These are phyloP conservation scores for Drosophila silvestris DNA, from an alignment of 2,888 invertebrate species.

Conservation along the genomic window DNA sequence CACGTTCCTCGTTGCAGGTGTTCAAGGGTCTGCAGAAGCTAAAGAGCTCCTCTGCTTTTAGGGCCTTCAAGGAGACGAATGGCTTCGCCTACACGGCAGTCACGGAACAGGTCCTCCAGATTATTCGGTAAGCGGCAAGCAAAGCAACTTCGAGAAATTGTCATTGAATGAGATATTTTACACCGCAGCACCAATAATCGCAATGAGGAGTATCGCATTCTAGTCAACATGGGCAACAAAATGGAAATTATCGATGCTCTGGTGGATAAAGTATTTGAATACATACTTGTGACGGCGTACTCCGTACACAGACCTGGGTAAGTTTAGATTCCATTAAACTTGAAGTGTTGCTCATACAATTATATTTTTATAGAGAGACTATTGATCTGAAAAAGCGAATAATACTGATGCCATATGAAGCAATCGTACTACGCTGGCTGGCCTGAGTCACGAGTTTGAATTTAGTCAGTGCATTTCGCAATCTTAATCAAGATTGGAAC, in stretches of 20 bases:
- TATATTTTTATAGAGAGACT: conserved; percentile 57
- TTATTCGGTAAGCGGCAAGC: conserved; percentile 67
- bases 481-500: conserved; percentile 37
- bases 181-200: conserved; percentile 59
- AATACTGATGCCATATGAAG: conserved; percentile 78
- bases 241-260: conserved; percentile 68
- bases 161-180: neutral
- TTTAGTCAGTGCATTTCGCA: conserved; percentile 20
- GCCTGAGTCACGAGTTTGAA: conserved; percentile 28
- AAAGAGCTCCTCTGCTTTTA: conserved; percentile 85
- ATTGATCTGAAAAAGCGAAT: conserved; percentile 60
- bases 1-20: conserved; percentile 87
- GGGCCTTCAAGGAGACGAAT: conserved; percentile 66
- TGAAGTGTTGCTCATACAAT: neutral
- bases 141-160: rapidly evolving
- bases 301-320: conserved; percentile 76
- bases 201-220: conserved; percentile 77
- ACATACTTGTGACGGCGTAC: conserved; percentile 68
- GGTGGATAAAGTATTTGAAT: conserved; percentile 68
- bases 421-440: conserved; percentile 74
- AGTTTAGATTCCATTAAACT: neutral
- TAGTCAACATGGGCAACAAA: conserved; percentile 79
- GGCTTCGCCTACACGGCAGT: conserved; percentile 80
- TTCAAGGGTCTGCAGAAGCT: conserved; percentile 87
- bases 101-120: conserved; percentile 79